Conservation (phyloP, 2,888 invertebrate species). For the Blastobasis adustella region DNA sequence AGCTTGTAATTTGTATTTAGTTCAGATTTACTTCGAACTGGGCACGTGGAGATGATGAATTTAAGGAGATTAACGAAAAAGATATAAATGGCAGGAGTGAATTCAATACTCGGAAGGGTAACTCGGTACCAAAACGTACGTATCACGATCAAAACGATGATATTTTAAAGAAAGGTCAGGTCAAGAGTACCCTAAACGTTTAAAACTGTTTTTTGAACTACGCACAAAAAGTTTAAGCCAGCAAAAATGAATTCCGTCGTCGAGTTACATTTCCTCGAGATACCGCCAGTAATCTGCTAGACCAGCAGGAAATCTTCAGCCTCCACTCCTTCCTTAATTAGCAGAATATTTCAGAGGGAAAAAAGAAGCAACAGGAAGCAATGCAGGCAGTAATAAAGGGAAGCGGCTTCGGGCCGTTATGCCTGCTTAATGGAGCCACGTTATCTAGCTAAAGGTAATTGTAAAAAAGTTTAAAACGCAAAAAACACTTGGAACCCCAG, state of each 20-base stretch:
- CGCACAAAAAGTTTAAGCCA: constrained; percentile 39
- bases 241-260: constrained; percentile 45
- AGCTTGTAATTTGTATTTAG: too few relatives aligned
- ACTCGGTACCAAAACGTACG: too few relatives aligned
- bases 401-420: constrained; percentile 46
- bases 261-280: constrained; percentile 52
- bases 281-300: constrained; percentile 59
- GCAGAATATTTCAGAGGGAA: constrained; percentile 63
- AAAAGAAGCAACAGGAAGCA: constrained; percentile 58
- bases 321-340: constrained; percentile 67
- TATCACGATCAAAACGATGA: too few relatives aligned
- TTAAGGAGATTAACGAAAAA: too few relatives aligned
- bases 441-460: constrained; percentile 37
- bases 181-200: too few relatives aligned
- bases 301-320: constrained; percentile 65
- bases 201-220: constrained; percentile 23
- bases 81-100: too few relatives aligned
- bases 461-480: constrained; percentile 31
- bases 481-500: too few relatives aligned
- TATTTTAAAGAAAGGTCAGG: too few relatives aligned
- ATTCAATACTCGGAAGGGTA: too few relatives aligned
- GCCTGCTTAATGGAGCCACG: constrained; percentile 46
- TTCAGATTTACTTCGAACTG: too few relatives aligned
- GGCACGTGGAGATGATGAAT: too few relatives aligned
- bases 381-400: constrained; percentile 53